A percentile compares a stretch with the other conserved stretches of the same genome.
Evolutionary conservation across 2,113 vertebrate species (phyloP).

Genomic region (Prunella himalayana): DNA sequence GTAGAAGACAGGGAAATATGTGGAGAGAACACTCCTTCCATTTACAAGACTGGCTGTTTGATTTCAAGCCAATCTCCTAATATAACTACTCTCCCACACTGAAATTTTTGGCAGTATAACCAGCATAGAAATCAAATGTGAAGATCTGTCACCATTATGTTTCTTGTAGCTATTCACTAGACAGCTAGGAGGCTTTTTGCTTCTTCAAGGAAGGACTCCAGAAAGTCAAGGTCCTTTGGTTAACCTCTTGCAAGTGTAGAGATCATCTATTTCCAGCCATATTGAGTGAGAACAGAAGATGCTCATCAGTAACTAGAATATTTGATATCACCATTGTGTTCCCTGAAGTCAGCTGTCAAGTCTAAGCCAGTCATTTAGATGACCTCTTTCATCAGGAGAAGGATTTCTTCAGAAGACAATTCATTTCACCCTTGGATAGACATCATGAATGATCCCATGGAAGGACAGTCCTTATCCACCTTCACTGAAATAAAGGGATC

Average conservation of each 20-base stretch:
- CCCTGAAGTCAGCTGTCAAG: not conserved
- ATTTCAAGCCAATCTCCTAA: not conserved
- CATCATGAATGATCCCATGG: not conserved
- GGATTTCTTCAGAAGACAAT: not conserved
- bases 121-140: not conserved
- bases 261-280: not conserved
- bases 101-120: not conserved
- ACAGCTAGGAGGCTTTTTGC: not conserved
- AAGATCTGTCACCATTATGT: not conserved
- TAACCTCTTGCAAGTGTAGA: not conserved
- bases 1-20: not conserved
- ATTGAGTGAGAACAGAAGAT: not conserved
- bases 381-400: not conserved
- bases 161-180: not conserved
- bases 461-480: not conserved
- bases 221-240: not conserved
- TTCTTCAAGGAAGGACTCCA: not conserved
- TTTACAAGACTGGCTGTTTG: not conserved
- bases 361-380: not conserved
- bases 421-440: not conserved
- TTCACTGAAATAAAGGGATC: not conserved
- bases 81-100: not conserved
- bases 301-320: not conserved
- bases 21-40: not conserved
- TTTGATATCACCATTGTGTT: not conserved